Evolutionary conservation across 2,113 vertebrate species (phyloP).

Genomic region (Hydrochoerus hydrochaeris): DNA sequence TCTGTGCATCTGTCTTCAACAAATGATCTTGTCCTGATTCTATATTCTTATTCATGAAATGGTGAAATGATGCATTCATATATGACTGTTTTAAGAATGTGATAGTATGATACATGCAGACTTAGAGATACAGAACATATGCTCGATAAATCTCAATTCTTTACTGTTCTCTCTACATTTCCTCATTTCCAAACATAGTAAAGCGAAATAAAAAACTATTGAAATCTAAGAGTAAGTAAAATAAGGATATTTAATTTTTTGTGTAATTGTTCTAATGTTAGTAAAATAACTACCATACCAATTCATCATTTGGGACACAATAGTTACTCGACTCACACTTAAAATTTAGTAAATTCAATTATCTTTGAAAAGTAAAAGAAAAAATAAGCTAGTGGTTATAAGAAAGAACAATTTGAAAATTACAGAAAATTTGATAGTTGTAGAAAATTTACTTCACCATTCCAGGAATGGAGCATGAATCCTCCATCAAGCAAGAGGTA

Average conservation of each 20-base stretch:
- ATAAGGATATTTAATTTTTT: background rate
- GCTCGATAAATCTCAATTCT: background rate
- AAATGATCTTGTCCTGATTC: background rate
- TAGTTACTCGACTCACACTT: background rate
- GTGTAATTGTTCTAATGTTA: background rate
- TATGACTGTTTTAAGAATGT: background rate
- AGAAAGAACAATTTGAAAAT: background rate
- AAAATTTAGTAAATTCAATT: constrained; percentile 15
- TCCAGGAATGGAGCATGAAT: background rate
- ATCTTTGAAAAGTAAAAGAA: background rate
- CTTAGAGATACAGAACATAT: background rate
- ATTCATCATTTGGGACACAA: background rate
- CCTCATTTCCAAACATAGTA: background rate
- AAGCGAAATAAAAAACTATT: constrained; percentile 4
- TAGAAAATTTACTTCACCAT: background rate
- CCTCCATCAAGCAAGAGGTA: background rate
- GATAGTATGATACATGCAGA: background rate
- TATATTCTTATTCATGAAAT: background rate
- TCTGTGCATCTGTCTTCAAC: background rate
- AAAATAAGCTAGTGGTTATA: background rate
- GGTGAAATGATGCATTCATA: constrained; percentile 12
- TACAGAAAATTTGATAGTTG: background rate
- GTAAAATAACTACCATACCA: background rate
- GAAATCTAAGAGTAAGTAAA: background rate
- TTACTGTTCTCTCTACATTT: background rate